Conservation (phyloP, 2,113 vertebrate genomes). For the Fulmarus glacialis region DNA sequence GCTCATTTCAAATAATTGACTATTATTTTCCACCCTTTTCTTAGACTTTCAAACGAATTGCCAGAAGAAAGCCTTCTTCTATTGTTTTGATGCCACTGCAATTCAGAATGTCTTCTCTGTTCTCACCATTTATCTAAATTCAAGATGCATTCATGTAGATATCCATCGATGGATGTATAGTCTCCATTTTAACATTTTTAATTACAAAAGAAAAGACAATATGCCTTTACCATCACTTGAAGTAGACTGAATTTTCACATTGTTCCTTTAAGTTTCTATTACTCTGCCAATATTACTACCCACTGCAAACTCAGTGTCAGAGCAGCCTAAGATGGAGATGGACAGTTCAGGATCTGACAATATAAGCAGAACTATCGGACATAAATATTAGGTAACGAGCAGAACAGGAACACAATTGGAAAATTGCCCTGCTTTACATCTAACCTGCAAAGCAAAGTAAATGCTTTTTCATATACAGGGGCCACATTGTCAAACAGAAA, state of each 20-base stretch:
- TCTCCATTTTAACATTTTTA: not conserved
- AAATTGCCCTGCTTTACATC: not conserved
- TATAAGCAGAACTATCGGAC: not conserved
- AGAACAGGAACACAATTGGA: not conserved
- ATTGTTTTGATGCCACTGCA: not conserved
- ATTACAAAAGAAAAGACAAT: not conserved
- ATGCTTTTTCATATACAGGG: not conserved
- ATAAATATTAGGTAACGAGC: not conserved
- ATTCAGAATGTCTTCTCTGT: not conserved
- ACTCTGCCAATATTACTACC: not conserved
- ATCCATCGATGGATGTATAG: not conserved
- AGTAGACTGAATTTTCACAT: not conserved
- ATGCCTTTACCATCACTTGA: not conserved
- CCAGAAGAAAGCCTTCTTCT: not conserved
- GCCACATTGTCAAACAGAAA: not conserved
- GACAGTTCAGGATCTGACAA: not conserved
- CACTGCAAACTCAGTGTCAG: not conserved
- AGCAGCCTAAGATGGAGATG: not conserved
- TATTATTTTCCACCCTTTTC: not conserved
- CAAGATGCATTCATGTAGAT: not conserved
- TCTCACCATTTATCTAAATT: not conserved
- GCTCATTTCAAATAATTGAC: not conserved
- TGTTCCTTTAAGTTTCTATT: not conserved
- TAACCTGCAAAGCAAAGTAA: not conserved
- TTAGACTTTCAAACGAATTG: not conserved